Percentiles rank a stretch among this genome's conserved stretches.
Conservation (phyloP, 2,113 vertebrate species). For the Desmodus rotundus region DNA sequence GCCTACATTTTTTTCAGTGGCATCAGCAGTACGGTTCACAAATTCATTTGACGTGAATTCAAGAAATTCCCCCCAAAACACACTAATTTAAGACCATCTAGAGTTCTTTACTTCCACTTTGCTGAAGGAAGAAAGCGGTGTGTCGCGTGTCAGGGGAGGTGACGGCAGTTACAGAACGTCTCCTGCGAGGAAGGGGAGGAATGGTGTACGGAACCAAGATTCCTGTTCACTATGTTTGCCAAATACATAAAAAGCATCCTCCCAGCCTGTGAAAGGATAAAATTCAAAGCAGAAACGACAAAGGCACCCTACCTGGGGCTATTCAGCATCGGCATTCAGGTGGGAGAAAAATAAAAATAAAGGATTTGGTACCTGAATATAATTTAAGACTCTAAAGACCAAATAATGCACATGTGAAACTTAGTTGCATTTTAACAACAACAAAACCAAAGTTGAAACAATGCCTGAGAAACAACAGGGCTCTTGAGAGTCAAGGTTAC, state of each 20-base stretch:
- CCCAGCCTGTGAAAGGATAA: neutral
- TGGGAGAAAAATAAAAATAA: neutral
- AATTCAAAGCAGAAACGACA: constrained; percentile 28
- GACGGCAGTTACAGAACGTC: neutral
- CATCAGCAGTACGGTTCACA: neutral
- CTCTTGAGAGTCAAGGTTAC: neutral
- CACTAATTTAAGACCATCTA: neutral
- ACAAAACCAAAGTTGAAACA: neutral
- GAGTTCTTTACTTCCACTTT: neutral
- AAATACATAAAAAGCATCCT: neutral
- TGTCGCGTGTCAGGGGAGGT: too few species aligned
- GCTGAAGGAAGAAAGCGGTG: neutral
- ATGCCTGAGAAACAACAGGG: neutral
- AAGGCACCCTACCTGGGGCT: neutral
- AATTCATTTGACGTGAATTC: neutral
- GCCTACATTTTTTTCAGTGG: neutral
- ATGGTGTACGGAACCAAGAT: neutral
- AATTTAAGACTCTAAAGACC: constrained; percentile 23
- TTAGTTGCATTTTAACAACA: constrained; percentile 29
- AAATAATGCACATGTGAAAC: neutral
- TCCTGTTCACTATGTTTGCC: neutral
- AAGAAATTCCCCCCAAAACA: neutral
- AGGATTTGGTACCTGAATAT: neutral
- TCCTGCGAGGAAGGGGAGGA: neutral
- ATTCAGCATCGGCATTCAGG: neutral